Conservation (phyloP, 2,113 vertebrate species). For the Morphnarchus princeps region DNA sequence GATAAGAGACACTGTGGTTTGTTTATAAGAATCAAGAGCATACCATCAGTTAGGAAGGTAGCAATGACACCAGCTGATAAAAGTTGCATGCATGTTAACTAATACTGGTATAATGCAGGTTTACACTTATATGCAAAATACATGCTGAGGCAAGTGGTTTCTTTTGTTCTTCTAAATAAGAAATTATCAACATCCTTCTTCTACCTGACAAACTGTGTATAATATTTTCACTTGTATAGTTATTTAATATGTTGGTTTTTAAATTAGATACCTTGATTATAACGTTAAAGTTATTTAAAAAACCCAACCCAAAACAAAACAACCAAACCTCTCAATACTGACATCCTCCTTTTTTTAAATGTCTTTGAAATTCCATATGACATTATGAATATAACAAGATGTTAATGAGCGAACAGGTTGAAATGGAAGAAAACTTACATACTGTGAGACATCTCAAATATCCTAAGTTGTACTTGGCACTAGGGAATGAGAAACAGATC, state of each 20-base stretch:
- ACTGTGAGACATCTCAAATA: background rate
- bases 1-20: background rate
- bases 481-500: background rate
- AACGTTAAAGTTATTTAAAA: background rate
- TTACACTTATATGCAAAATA: background rate
- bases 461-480: background rate
- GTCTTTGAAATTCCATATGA: background rate
- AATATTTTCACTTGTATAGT: background rate
- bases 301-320: background rate
- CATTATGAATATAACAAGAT: background rate
- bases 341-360: background rate
- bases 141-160: background rate
- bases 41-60: background rate
- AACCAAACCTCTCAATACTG: background rate
- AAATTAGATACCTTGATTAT: background rate
- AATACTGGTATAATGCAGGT: background rate
- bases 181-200: background rate
- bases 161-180: background rate
- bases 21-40: background rate
- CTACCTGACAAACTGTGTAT: background rate
- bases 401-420: background rate
- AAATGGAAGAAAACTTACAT: background rate
- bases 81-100: background rate
- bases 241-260: background rate
- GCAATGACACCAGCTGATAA: background rate